phyloP scores from a whole-genome alignment of 2,797 vertebrate species.

The Squalus acanthias region DNA sequence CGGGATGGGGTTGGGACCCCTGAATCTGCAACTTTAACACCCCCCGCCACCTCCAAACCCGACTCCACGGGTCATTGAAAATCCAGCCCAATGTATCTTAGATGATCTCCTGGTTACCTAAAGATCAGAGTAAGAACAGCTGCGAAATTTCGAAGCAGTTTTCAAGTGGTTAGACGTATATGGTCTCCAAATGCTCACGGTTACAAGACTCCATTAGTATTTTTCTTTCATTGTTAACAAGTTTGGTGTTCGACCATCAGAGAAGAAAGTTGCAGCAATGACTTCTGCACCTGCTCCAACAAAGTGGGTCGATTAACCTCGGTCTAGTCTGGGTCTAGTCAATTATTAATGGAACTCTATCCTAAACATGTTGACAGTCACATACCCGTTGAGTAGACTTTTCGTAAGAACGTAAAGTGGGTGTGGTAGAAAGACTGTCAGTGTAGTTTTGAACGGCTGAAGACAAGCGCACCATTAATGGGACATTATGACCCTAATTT shows the following conservation, averaged over 20 bases:
- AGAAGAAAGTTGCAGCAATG: not conserved
- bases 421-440: not conserved
- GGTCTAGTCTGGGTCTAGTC: not conserved
- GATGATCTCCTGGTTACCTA: not conserved
- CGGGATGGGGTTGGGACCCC: no score
- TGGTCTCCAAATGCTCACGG: not conserved
- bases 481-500: no score
- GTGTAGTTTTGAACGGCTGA: no score
- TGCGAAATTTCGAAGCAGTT: not conserved
- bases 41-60: no score
- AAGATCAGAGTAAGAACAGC: not conserved
- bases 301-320: not conserved
- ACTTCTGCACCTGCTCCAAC: not conserved
- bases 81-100: not conserved
- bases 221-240: not conserved
- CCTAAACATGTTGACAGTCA: not conserved
- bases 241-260: not conserved
- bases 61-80: no score
- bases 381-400: not conserved
- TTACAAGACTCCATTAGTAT: not conserved
- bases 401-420: not conserved
- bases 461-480: no score
- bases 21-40: no score
- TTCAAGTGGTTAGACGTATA: not conserved
- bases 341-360: not conserved